These are phyloP conservation scores for Scomberomorus guttatus DNA, from an alignment of 2,797 vertebrate species.

Conservation along the genomic window DNA sequence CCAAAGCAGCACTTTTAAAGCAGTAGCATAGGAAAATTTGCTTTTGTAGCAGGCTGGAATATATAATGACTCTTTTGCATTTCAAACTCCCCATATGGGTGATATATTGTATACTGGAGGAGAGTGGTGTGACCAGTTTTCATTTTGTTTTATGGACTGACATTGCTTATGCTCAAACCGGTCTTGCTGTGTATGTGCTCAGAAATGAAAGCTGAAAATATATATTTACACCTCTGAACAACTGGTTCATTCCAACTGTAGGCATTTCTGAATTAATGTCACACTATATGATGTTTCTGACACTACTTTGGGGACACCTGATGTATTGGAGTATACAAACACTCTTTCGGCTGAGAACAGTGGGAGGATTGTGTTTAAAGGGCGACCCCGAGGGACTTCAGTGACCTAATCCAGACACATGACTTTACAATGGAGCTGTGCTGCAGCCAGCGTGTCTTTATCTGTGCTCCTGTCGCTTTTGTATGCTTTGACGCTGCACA, in stretches of 20 bases:
- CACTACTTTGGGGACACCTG: too few species aligned
- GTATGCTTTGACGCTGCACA: not conserved
- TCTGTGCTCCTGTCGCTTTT: not conserved
- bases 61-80: constrained; percentile 1
- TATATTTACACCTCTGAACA: too few species aligned
- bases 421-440: not conserved
- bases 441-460: not conserved
- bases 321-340: too few species aligned
- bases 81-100: not conserved
- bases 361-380: constrained; percentile 7
- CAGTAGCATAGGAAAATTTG: not conserved
- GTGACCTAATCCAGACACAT: too few species aligned
- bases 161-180: not conserved
- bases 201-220: too few species aligned
- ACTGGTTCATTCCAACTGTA: too few species aligned
- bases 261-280: too few species aligned
- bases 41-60: not conserved
- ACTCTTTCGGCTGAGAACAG: not conserved
- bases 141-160: not conserved
- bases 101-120: not conserved
- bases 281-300: too few species aligned
- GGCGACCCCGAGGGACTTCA: not conserved
- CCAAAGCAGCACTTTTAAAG: not conserved
- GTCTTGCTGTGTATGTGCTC: not conserved
- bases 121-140: not conserved